Conservation (phyloP, 1,140 invertebrate species). For the Neodiprion pinetum region DNA sequence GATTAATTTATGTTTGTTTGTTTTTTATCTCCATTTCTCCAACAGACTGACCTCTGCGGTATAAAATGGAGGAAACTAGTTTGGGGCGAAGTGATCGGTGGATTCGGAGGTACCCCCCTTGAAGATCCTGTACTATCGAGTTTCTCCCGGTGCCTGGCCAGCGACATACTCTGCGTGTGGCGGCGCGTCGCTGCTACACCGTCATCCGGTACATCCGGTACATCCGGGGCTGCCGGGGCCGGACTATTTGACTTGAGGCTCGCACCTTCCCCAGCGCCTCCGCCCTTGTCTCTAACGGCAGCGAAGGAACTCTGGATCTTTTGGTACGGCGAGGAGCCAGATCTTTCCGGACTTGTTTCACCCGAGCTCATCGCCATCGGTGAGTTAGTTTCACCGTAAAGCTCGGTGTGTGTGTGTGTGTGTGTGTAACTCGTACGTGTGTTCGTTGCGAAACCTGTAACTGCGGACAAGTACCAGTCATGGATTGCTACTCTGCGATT, state of each 20-base stretch:
- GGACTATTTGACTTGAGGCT: constrained; percentile 69
- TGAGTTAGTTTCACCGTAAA: constrained; percentile 60
- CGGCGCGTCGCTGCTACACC: constrained; percentile 74
- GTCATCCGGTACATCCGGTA: constrained; percentile 51
- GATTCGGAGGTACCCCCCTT: constrained; percentile 71
- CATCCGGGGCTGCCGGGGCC: constrained; percentile 52
- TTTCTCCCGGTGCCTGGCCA: constrained; percentile 91
- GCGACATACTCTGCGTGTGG: constrained; percentile 97
- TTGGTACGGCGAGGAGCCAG: constrained; percentile 98
- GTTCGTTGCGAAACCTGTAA: too few relatives aligned
- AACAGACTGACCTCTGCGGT: constrained; percentile 95
- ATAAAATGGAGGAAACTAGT: constrained; percentile 98
- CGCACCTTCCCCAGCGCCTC: constrained; percentile 64
- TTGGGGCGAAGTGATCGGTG: constrained; percentile 75
- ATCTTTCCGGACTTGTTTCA: constrained; percentile 82
- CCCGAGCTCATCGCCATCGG: constrained; percentile 79
- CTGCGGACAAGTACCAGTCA: too few relatives aligned
- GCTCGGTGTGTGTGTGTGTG: too few relatives aligned
- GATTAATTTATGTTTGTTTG: neutral
- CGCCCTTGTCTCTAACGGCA: constrained; percentile 76
- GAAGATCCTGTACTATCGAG: constrained; percentile 93
- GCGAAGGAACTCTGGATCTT: constrained; percentile 98
- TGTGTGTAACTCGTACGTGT: too few relatives aligned
- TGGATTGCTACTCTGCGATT: constrained; percentile 1
- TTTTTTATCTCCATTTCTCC: constrained; percentile 45